These are phyloP conservation scores for Cyrtodaria siliqua DNA, from an alignment of 2,888 invertebrate genomes.

Conservation along the genomic window DNA sequence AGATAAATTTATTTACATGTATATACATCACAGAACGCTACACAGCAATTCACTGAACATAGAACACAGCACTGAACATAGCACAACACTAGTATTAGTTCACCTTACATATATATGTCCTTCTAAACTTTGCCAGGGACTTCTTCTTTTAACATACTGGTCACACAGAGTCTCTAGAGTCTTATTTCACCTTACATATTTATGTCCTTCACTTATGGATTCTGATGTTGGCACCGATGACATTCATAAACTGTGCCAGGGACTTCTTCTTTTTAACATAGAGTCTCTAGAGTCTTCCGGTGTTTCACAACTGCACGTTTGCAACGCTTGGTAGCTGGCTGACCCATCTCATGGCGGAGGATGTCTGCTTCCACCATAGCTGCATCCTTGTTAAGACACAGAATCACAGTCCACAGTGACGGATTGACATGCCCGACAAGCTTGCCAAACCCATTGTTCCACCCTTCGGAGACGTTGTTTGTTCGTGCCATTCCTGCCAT, in stretches of 20 bases:
- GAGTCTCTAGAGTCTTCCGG: conserved; percentile 1
- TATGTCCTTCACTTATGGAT: no score
- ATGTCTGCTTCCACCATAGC: conserved; percentile 1
- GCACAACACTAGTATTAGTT: no score
- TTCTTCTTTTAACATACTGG: no score
- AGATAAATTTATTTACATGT: no score
- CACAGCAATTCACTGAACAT: no score
- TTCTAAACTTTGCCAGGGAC: no score
- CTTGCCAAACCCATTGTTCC: background rate
- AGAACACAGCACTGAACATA: no score
- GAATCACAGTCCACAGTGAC: background rate
- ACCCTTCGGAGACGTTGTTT: background rate
- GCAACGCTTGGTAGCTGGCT: no score
- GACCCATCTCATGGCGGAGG: background rate
- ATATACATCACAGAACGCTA: no score
- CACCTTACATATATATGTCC: no score
- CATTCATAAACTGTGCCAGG: background rate
- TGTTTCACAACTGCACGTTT: background rate
- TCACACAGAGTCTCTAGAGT: no score
- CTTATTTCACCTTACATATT: no score
- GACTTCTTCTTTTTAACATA: background rate
- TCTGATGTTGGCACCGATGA: background rate
- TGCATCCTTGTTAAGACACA: background rate
- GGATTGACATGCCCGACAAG: background rate
- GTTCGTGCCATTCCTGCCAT: background rate